Evolutionary conservation across 2,797 vertebrate species (phyloP).

Genomic region (Meriones psammophilus): DNA sequence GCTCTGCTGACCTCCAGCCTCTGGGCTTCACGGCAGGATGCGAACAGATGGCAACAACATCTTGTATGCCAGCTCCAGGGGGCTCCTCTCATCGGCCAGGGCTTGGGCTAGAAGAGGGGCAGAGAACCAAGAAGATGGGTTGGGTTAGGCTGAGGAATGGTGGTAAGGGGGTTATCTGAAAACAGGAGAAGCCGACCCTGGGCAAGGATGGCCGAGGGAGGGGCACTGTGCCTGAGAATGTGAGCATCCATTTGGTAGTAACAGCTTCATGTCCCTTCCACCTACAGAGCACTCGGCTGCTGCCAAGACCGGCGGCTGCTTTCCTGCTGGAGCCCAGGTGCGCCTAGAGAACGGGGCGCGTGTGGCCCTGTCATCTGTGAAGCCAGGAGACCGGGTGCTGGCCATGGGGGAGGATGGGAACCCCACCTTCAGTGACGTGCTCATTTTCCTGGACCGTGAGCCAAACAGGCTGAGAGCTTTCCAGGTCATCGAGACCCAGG

Average conservation of each 20-base stretch:
- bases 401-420: constrained; percentile 91
- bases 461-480: constrained; percentile 90
- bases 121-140: not conserved
- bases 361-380: constrained; percentile 91
- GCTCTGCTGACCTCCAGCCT: constrained; percentile 91
- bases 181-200: not conserved
- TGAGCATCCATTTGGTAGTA: constrained; percentile 7
- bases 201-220: not conserved
- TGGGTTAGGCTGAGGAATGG: not conserved
- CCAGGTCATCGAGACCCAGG: constrained; percentile 91
- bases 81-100: not conserved
- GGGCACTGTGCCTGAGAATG: not conserved
- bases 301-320: constrained; percentile 98
- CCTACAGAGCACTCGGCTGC: constrained; percentile 96
- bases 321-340: constrained; percentile 93
- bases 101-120: not conserved
- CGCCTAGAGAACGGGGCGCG: constrained; percentile 91
- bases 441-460: constrained; percentile 95
- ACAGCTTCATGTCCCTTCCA: constrained; percentile 79
- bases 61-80: not conserved
- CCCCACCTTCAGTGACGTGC: constrained; percentile 94
- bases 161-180: not conserved
- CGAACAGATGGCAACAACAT: not conserved
- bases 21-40: constrained; percentile 88
- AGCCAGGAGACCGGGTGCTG: constrained; percentile 93